Percentiles rank a stretch among this genome's conserved stretches.
These are phyloP conservation scores for Procavia capensis DNA, from an alignment of 2,113 vertebrate genomes.

Conservation along the genomic window DNA sequence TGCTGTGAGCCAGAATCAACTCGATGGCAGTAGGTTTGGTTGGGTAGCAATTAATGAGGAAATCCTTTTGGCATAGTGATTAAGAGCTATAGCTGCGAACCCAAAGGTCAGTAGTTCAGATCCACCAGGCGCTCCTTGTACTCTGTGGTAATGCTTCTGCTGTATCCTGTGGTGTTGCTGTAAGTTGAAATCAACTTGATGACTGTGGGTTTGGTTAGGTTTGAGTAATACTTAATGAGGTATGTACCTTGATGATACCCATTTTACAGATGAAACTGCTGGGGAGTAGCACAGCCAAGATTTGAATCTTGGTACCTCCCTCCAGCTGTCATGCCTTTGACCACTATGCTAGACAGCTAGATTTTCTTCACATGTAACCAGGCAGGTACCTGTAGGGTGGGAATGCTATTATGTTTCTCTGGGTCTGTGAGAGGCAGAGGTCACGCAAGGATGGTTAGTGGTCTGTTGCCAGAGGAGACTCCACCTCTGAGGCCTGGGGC, in stretches of 20 bases:
- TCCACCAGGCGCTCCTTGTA: too few species aligned
- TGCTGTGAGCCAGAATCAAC: too few species aligned
- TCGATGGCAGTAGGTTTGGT: too few species aligned
- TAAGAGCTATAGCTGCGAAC: too few species aligned
- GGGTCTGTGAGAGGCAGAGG: not conserved
- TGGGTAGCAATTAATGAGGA: too few species aligned
- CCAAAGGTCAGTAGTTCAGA: too few species aligned
- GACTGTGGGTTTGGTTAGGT: too few species aligned
- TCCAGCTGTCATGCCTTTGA: not conserved
- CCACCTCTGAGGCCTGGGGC: constrained; percentile 14
- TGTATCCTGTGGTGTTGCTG: too few species aligned
- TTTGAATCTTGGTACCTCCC: not conserved
- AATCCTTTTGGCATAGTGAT: too few species aligned
- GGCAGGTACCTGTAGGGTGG: not conserved
- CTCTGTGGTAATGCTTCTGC: too few species aligned
- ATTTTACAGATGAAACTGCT: constrained; percentile 21
- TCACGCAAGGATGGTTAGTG: not conserved
- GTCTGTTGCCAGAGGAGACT: constrained; percentile 60
- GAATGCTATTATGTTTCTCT: not conserved
- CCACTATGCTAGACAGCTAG: not conserved
- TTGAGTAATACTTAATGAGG: not conserved
- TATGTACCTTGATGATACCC: not conserved
- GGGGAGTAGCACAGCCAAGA: not conserved
- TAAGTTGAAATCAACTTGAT: too few species aligned
- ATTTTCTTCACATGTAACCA: not conserved